Conservation (phyloP, 1,140 invertebrate species). For the Brachionus rotundiformis region DNA sequence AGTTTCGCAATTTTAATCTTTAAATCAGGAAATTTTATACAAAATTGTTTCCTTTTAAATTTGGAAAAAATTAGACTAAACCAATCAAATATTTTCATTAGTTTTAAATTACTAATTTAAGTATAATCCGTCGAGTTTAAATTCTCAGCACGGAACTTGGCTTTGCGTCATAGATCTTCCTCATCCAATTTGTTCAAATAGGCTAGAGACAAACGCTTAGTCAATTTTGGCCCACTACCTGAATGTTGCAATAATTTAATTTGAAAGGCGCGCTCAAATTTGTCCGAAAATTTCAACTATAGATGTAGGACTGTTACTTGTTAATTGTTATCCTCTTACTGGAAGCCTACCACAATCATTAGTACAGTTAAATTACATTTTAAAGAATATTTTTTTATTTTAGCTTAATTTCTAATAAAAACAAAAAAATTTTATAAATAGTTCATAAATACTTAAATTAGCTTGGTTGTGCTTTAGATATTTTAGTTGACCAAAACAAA, state of each 20-base stretch:
- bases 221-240: too few species aligned
- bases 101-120: not conserved
- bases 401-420: too few species aligned
- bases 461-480: not conserved
- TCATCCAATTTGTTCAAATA: not conserved
- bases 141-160: not conserved
- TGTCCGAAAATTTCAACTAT: too few species aligned
- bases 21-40: not conserved
- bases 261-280: too few species aligned
- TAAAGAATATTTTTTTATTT: too few species aligned
- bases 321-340: too few species aligned
- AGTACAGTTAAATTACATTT: too few species aligned
- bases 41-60: not conserved
- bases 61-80: not conserved
- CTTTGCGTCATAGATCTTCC: not conserved
- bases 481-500: not conserved
- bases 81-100: constrained; percentile 8
- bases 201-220: too few species aligned
- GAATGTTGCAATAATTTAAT: too few species aligned
- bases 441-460: not conserved
- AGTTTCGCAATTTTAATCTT: not conserved
- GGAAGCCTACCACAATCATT: too few species aligned
- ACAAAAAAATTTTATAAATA: not conserved
- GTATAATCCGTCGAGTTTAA: not conserved
- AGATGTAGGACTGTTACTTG: too few species aligned